Conservation (phyloP, 2,113 vertebrate species). For the Sapayoa aenigma region DNA sequence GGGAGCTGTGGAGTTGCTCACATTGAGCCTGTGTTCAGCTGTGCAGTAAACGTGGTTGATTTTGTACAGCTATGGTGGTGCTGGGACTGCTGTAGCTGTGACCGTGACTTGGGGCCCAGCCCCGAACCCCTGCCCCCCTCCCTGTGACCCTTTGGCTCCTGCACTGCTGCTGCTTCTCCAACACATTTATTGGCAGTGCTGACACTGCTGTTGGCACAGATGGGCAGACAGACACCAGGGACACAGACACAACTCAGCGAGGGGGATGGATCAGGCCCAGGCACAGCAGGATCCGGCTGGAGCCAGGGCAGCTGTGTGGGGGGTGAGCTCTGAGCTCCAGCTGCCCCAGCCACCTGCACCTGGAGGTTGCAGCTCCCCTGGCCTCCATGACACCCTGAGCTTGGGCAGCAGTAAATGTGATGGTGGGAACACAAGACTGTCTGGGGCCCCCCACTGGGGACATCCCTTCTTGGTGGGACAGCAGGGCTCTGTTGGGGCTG, state of each 20-base stretch:
- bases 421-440: accelerated
- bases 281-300: not conserved
- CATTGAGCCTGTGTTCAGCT: slow-evolving; percentile 49
- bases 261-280: not conserved
- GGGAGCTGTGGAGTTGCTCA: slow-evolving; percentile 22
- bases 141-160: not conserved
- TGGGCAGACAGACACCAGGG: not conserved
- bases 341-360: too few species aligned
- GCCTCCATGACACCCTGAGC: not conserved
- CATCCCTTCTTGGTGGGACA: not conserved
- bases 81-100: accelerated
- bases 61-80: not conserved
- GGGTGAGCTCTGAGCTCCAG: not conserved
- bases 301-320: not conserved
- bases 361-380: not conserved
- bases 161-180: not conserved
- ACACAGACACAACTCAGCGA: not conserved
- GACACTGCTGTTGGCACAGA: not conserved
- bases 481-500: accelerated
- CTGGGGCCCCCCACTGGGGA: not conserved
- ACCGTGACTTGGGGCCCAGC: accelerated
- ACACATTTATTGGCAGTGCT: slow-evolving; percentile 38
- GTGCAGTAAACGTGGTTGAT: slow-evolving; percentile 35
- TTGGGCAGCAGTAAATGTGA: not conserved
- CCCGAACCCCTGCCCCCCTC: not conserved